Percentiles rank a stretch among this genome's conserved stretches.
phyloP scores from a whole-genome alignment of 2,797 vertebrate genomes.

The Pipistrellus pygmaeus region DNA sequence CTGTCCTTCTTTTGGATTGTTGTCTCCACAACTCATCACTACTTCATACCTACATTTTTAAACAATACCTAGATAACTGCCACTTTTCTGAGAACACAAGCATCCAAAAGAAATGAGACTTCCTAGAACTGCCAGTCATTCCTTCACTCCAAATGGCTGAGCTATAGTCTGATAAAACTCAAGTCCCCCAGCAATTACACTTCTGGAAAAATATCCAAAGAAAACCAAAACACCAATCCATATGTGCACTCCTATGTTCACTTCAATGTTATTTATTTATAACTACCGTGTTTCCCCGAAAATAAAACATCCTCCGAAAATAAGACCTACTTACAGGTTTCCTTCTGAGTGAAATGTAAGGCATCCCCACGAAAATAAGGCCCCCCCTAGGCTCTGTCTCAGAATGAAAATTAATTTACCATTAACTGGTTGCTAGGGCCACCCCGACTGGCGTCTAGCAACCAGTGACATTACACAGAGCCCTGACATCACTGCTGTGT shows the following conservation, averaged over 20 bases:
- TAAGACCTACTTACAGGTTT: too few species aligned
- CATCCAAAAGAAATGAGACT: conserved; percentile 42
- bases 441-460: too few species aligned
- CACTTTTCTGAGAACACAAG: conserved; percentile 39
- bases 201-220: background rate
- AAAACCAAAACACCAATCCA: background rate
- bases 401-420: too few species aligned
- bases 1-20: background rate
- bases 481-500: too few species aligned
- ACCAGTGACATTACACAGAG: too few species aligned
- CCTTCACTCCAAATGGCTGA: conserved; percentile 51
- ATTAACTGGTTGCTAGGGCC: too few species aligned
- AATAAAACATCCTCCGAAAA: too few species aligned
- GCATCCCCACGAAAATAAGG: too few species aligned
- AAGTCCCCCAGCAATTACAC: background rate
- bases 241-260: background rate
- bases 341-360: too few species aligned
- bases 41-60: background rate
- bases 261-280: background rate
- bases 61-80: conserved; percentile 30
- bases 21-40: background rate
- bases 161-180: conserved; percentile 34
- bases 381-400: too few species aligned
- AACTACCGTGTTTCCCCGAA: background rate
- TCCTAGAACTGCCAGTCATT: conserved; percentile 17